Base-by-base conservation (phyloP, 2,888 invertebrate genomes). In the Melanchra persicariae region DNA sequence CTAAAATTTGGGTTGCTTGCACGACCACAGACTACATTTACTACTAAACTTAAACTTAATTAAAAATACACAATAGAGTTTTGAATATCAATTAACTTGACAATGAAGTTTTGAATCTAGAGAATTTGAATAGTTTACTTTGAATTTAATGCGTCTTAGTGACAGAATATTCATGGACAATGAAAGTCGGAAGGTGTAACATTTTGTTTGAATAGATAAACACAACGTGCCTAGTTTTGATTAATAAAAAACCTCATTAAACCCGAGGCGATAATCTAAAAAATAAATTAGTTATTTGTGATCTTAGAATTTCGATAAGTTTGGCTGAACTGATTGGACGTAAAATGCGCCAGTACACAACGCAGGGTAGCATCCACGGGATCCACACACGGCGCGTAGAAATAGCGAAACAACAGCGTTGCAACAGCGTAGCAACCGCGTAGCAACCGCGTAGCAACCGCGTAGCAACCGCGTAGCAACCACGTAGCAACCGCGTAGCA, bases 51-150 rank as follows among this genome's bases (percentile, higher is more conserved):
- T 43, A n/a, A n/a, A n/a, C n/a, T n/a, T n/a, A n/a, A 67, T 52
- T 26, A 37, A 73, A 75, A 54, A 30, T 3, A 67, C 57, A 68
- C 30, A 47, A 47, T 76, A 19, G 30, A 73, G 10, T 54, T 73
- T 77, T 19, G 47, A 59, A 69, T 77, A 51, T 34, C 22, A 45
- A 37, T 52, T 40, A 73, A 60, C 51, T 73, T 70, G 70, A 26
- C 58, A 47, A 30, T 66, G 17, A 52, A 67, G 5, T 24, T n/a
- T n/a, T 22, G 15, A 65, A 26, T 63, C 19, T 22, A 43, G 17
- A 43, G 17, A 43, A 43, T 45, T 45, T 45, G 19, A 45, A 45
- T 45, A 8, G 7, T 45, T 45, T 45, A 45, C 19, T 45, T 45
- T 2, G 19, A 7, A 19, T 40, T 40, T 34, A 8, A 5, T 40